Evolutionary conservation across 2,113 vertebrate genomes (phyloP).

Genomic region (Gadus macrocephalus): DNA sequence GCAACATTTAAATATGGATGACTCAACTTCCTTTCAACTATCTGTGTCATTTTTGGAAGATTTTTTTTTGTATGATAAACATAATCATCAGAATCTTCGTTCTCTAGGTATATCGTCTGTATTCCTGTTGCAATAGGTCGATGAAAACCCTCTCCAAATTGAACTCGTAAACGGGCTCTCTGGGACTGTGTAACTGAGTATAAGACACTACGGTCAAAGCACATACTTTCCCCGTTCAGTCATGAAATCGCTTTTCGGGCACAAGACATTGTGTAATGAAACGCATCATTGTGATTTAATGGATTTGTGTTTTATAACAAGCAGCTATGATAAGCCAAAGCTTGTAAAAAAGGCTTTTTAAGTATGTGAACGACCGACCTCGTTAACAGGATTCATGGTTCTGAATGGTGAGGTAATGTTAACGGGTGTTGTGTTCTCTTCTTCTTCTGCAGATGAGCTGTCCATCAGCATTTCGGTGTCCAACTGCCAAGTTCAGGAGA

Average conservation of each 20-base stretch:
- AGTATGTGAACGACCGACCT: constrained; percentile 29
- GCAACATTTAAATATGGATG: no score
- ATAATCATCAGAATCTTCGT: no score
- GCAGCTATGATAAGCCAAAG: constrained; percentile 46
- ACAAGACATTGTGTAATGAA: constrained; percentile 50
- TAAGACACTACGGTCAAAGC: constrained; percentile 34
- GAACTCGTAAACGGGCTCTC: no score
- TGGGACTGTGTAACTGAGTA: constrained; percentile 8
- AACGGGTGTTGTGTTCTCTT: constrained; percentile 20
- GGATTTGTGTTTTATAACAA: constrained; percentile 37
- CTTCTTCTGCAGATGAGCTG: constrained; percentile 82
- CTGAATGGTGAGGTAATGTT: constrained; percentile 8
- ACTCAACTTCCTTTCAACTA: no score
- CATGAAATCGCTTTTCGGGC: constrained; percentile 47
- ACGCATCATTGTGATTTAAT: constrained; percentile 40
- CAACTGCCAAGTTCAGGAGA: constrained; percentile 96
- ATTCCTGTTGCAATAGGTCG: no score
- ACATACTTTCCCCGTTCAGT: constrained; percentile 49
- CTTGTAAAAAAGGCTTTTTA: not conserved
- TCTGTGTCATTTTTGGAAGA: no score
- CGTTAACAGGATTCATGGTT: constrained; percentile 24
- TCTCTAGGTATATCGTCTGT: no score
- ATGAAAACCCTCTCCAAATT: no score
- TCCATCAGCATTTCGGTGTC: constrained; percentile 97
- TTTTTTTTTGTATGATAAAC: no score